A percentile compares a stretch with the other conserved stretches of the same genome.
These are phyloP conservation scores for Bubo scandiacus DNA, from an alignment of 2,113 vertebrate genomes.

Conservation along the genomic window DNA sequence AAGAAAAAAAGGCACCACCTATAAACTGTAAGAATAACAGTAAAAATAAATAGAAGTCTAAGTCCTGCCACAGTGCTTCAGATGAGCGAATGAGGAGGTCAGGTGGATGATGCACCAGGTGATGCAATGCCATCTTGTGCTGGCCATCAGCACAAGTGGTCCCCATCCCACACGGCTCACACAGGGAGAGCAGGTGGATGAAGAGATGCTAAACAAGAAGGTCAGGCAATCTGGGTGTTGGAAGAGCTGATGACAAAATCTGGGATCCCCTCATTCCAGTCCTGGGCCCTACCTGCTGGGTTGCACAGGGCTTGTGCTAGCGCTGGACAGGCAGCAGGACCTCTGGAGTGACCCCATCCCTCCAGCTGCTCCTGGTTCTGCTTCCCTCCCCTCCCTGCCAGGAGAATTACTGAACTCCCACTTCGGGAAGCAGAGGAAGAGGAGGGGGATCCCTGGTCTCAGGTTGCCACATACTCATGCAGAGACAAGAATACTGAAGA, in stretches of 20 bases:
- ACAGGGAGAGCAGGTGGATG: neutral
- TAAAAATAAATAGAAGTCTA: neutral
- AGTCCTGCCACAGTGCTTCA: neutral
- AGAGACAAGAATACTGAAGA: neutral
- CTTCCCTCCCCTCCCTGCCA: neutral
- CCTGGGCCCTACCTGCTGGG: neutral
- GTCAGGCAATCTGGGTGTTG: neutral
- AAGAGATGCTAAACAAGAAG: neutral
- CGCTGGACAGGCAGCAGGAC: neutral
- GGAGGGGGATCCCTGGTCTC: neutral
- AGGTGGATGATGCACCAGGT: neutral
- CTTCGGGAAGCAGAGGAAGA: neutral
- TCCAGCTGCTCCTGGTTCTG: neutral
- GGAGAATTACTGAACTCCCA: neutral
- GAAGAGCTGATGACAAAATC: neutral
- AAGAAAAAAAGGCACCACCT: neutral
- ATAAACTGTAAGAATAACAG: neutral
- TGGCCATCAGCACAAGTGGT: neutral
- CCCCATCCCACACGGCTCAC: rapidly evolving
- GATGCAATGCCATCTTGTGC: neutral
- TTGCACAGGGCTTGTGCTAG: neutral
- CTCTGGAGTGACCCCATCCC: neutral
- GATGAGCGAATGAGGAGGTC: rapidly evolving
- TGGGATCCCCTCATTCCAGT: neutral
- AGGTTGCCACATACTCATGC: neutral